Conservation (phyloP, 2,888 invertebrate genomes). For the Rosalia funebris region DNA sequence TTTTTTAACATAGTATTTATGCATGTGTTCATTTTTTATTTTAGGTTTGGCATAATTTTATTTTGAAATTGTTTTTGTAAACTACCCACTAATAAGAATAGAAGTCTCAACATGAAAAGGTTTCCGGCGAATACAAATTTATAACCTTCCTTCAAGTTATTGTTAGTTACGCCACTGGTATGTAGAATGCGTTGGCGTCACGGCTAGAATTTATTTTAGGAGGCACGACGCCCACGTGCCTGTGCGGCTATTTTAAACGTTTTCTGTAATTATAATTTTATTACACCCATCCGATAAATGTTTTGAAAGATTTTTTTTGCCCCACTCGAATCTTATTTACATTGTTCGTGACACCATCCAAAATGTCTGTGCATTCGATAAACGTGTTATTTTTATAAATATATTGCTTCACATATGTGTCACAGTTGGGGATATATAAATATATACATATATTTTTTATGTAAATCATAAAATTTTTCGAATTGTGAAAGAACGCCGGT, state of each 20-base stretch:
- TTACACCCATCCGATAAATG: slow-evolving; percentile 9
- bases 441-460: slow-evolving; percentile 6
- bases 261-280: slow-evolving; percentile 37
- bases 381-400: slow-evolving; percentile 13
- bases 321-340: slow-evolving; percentile 1
- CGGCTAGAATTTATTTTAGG: slow-evolving; percentile 39
- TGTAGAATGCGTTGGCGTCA: slow-evolving; percentile 33
- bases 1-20: too few relatives aligned
- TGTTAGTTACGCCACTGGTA: not conserved
- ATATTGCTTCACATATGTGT: slow-evolving; percentile 2
- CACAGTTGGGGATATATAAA: slow-evolving; percentile 14
- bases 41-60: too few relatives aligned
- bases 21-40: too few relatives aligned
- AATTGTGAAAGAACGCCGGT: slow-evolving; percentile 4
- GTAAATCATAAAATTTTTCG: slow-evolving; percentile 1
- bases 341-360: not conserved
- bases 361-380: not conserved
- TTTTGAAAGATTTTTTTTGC: slow-evolving; percentile 4
- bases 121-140: too few relatives aligned
- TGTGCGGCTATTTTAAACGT: slow-evolving; percentile 31
- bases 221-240: slow-evolving; percentile 33
- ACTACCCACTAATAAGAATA: too few relatives aligned
- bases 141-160: too few relatives aligned
- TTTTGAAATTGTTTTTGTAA: too few relatives aligned
- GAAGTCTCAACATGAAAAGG: too few relatives aligned